Evolutionary conservation across 2,113 vertebrate genomes (phyloP).

Genomic region (Daboia siamensis): DNA sequence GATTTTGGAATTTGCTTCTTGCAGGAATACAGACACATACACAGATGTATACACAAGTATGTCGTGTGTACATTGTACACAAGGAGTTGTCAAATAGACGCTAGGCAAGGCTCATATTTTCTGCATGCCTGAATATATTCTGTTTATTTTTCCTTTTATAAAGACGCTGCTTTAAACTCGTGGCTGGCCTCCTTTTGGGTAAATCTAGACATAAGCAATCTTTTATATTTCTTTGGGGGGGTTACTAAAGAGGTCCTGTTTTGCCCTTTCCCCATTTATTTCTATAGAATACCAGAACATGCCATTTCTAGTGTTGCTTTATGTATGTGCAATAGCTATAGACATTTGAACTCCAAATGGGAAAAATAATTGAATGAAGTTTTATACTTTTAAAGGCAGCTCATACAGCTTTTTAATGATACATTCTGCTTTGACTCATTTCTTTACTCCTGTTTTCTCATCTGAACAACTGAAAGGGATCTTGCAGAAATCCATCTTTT

Average conservation of each 20-base stretch:
- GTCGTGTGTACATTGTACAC: neutral
- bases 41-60: neutral
- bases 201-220: neutral
- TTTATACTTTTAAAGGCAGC: slow-evolving; percentile 31
- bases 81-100: neutral
- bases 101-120: neutral
- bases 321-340: neutral
- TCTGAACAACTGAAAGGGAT: slow-evolving; percentile 5
- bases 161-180: neutral
- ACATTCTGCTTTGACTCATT: fast-evolving
- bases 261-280: neutral
- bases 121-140: neutral
- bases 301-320: slow-evolving; percentile 6
- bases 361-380: neutral
- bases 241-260: neutral
- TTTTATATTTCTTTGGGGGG: neutral
- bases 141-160: neutral
- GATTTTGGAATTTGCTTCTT: neutral
- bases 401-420: neutral
- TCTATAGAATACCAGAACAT: slow-evolving; percentile 14
- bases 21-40: neutral
- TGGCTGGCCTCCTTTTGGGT: neutral
- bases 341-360: neutral
- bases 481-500: neutral
- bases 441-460: neutral